A percentile compares a stretch with the other conserved stretches of the same genome.
These are phyloP conservation scores for Phymatocera aterrima DNA, from an alignment of 2,888 invertebrate genomes.

Conservation along the genomic window DNA sequence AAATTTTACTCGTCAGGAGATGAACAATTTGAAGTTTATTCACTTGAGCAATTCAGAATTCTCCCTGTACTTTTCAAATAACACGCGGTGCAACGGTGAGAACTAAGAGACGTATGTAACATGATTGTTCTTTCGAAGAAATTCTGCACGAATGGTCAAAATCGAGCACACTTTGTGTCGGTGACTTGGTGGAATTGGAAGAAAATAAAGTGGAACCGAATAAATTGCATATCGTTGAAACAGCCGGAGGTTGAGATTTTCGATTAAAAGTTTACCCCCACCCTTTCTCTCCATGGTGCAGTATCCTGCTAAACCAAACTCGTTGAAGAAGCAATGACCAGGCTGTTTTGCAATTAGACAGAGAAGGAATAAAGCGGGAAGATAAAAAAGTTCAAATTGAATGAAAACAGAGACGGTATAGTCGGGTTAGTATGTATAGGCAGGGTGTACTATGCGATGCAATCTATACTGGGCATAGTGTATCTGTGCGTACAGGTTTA, in stretches of 20 bases:
- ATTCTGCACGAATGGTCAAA: too few relatives aligned
- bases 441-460: neutral
- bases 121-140: too few relatives aligned
- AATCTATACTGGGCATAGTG: neutral
- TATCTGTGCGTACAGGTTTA: neutral
- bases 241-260: neutral
- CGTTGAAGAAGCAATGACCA: neutral
- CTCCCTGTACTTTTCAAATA: too few relatives aligned
- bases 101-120: too few relatives aligned
- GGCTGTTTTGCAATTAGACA: neutral
- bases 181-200: neutral
- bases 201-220: neutral
- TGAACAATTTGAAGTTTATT: too few relatives aligned
- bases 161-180: too few relatives aligned
- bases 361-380: too few relatives aligned
- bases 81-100: too few relatives aligned
- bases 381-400: neutral
- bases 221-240: neutral
- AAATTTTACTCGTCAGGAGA: too few relatives aligned
- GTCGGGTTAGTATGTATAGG: too few relatives aligned
- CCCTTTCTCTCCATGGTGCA: neutral
- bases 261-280: conserved; percentile 20
- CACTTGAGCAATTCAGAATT: too few relatives aligned
- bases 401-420: neutral
- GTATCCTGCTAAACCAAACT: too few relatives aligned